A percentile compares a stretch with the other conserved stretches of the same genome.
phyloP scores from a whole-genome alignment of 1,140 invertebrate genomes.

The Uloborus diversus region DNA sequence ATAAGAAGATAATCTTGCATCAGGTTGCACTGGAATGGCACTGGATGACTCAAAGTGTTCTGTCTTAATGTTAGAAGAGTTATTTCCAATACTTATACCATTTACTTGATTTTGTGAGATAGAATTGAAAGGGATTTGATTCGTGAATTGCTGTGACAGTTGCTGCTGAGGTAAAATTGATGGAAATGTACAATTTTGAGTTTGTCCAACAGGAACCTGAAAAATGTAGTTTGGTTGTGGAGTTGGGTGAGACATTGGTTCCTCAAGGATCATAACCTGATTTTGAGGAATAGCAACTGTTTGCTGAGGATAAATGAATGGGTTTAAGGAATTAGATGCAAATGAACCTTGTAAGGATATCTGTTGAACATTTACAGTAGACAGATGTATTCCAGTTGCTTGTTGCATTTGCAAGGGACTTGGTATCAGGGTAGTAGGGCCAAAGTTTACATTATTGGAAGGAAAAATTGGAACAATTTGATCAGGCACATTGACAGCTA shows the following conservation, averaged over 20 bases:
- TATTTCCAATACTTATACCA: too few relatives aligned
- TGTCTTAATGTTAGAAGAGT: too few relatives aligned
- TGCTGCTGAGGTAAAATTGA: constrained; percentile 23
- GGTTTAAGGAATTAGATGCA: not conserved
- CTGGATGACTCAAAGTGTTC: too few relatives aligned
- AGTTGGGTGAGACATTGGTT: constrained; percentile 4
- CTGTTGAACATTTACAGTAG: constrained; percentile 41
- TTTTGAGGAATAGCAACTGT: constrained; percentile 17
- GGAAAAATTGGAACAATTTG: constrained; percentile 41
- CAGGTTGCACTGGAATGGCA: too few relatives aligned
- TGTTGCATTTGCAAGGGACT: constrained; percentile 36
- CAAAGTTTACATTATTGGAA: constrained; percentile 40
- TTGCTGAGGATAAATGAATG: constrained; percentile 40
- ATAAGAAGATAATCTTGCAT: too few relatives aligned
- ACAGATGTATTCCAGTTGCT: constrained; percentile 32
- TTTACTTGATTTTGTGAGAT: not conserved
- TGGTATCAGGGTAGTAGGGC: constrained; percentile 3
- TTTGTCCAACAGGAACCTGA: constrained; percentile 35
- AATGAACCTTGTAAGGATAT: constrained; percentile 42
- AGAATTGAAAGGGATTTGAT: constrained; percentile 14
- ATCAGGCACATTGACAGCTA: constrained; percentile 45
- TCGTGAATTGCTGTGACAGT: constrained; percentile 13
- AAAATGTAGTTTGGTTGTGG: constrained; percentile 27
- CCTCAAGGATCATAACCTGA: constrained; percentile 46
- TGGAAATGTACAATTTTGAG: constrained; percentile 24